Evolutionary conservation across 2,888 invertebrate genomes (phyloP).

Genomic region (Rutpela maculata): DNA sequence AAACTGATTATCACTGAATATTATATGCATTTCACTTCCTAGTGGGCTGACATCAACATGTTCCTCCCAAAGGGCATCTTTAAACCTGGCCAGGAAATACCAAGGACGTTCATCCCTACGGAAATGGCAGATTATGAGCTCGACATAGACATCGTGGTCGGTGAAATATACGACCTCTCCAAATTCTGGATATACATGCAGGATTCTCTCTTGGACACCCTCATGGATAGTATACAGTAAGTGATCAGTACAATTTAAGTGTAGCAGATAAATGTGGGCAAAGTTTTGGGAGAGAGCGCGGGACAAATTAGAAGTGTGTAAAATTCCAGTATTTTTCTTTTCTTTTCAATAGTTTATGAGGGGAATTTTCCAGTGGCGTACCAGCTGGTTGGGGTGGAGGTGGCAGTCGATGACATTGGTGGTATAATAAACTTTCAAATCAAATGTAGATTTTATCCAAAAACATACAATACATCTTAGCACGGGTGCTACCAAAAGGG

Average conservation of each 20-base stretch:
- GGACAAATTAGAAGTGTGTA: neutral
- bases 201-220: slow-evolving; percentile 70
- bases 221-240: slow-evolving; percentile 76
- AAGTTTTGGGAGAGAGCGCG: neutral
- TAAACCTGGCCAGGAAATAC: slow-evolving; percentile 59
- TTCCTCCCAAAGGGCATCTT: slow-evolving; percentile 62
- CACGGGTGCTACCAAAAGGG: too few relatives aligned
- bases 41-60: slow-evolving; percentile 54
- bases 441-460: too few relatives aligned
- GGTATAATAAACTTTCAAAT: too few relatives aligned
- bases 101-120: slow-evolving; percentile 54
- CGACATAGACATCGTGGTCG: slow-evolving; percentile 73
- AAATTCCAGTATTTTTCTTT: too few relatives aligned
- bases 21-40: too few relatives aligned
- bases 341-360: too few relatives aligned
- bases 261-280: neutral
- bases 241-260: neutral
- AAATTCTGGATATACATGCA: slow-evolving; percentile 77
- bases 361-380: too few relatives aligned
- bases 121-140: slow-evolving; percentile 51
- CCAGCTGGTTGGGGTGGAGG: too few relatives aligned
- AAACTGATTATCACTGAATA: too few relatives aligned
- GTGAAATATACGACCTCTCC: slow-evolving; percentile 77
- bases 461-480: too few relatives aligned
- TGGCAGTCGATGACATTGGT: too few relatives aligned